Conservation (phyloP, 2,113 vertebrate genomes). For the Atractosteus spatula region DNA sequence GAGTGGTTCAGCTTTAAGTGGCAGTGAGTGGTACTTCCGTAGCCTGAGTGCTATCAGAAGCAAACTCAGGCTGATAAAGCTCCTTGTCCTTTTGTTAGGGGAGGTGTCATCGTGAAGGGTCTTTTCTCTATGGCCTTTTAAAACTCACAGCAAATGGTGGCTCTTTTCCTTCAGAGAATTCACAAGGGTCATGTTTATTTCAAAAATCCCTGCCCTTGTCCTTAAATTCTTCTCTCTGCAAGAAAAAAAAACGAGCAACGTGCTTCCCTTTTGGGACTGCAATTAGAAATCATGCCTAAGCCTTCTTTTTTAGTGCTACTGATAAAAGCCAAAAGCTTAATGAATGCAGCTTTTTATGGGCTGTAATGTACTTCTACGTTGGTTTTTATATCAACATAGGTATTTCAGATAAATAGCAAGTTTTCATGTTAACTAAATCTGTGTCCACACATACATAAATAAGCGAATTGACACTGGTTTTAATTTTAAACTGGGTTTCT, state of each 20-base stretch:
- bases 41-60: conserved; percentile 56
- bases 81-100: conserved; percentile 60
- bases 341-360: conserved; percentile 37
- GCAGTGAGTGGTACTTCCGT: conserved; percentile 72
- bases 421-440: too few relatives aligned
- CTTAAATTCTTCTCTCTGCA: conserved; percentile 56
- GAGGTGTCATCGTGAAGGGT: conserved; percentile 66
- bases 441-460: too few relatives aligned
- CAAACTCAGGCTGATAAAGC: conserved; percentile 71
- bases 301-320: conserved; percentile 24
- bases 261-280: conserved; percentile 52
- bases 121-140: conserved; percentile 45
- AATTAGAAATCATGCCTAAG: conserved; percentile 42
- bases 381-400: too few relatives aligned
- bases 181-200: conserved; percentile 64
- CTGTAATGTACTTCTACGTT: conserved; percentile 15
- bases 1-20: conserved; percentile 68
- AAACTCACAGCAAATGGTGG: conserved; percentile 46
- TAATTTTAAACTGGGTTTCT: too few relatives aligned
- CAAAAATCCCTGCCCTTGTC: conserved; percentile 63
- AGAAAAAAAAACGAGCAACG: conserved; percentile 36
- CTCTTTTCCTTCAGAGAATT: conserved; percentile 46
- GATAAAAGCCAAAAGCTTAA: conserved; percentile 31
- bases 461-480: too few relatives aligned
- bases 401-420: too few relatives aligned